A percentile compares a stretch with the other conserved stretches of the same genome.
phyloP scores from a whole-genome alignment of 2,797 vertebrate species.

The Anabas testudineus region DNA sequence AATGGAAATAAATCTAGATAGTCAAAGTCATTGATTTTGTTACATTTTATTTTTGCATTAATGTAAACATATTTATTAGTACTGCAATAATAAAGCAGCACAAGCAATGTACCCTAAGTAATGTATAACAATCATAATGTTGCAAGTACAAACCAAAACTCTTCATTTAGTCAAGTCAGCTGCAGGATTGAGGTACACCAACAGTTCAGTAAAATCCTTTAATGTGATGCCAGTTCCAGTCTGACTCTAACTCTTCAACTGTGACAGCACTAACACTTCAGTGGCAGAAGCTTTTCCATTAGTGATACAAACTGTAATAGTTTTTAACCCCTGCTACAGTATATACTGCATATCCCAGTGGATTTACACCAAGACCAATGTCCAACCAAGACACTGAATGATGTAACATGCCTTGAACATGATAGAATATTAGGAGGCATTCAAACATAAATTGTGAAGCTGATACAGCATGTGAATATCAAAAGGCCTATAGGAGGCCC shows the following conservation, averaged over 20 bases:
- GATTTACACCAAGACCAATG: slow-evolving; percentile 36
- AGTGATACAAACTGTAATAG: slow-evolving; percentile 12
- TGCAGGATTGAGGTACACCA: slow-evolving; percentile 1
- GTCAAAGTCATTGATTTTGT: slow-evolving; percentile 1
- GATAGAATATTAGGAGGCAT: slow-evolving; percentile 47
- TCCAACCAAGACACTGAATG: slow-evolving; percentile 63
- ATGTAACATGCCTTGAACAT: slow-evolving; percentile 53
- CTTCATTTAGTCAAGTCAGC: neutral
- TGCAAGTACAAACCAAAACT: slow-evolving; percentile 9
- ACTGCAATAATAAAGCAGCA: neutral
- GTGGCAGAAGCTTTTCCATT: slow-evolving; percentile 27
- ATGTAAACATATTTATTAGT: neutral
- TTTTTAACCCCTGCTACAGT: slow-evolving; percentile 30
- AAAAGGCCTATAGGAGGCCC: slow-evolving; percentile 57
- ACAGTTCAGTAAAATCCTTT: slow-evolving; percentile 1
- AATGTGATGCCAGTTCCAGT: neutral
- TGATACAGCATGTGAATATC: slow-evolving; percentile 61
- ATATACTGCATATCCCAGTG: slow-evolving; percentile 16
- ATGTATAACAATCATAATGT: neutral
- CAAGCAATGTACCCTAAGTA: neutral
- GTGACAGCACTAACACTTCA: slow-evolving; percentile 22
- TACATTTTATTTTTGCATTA: slow-evolving; percentile 4
- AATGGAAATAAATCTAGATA: slow-evolving; percentile 31
- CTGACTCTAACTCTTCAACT: slow-evolving; percentile 9
- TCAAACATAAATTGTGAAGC: slow-evolving; percentile 50